A percentile compares a stretch with the other conserved stretches of the same genome.
phyloP scores from a whole-genome alignment of 2,113 vertebrate genomes.

The Panthera tigris region DNA sequence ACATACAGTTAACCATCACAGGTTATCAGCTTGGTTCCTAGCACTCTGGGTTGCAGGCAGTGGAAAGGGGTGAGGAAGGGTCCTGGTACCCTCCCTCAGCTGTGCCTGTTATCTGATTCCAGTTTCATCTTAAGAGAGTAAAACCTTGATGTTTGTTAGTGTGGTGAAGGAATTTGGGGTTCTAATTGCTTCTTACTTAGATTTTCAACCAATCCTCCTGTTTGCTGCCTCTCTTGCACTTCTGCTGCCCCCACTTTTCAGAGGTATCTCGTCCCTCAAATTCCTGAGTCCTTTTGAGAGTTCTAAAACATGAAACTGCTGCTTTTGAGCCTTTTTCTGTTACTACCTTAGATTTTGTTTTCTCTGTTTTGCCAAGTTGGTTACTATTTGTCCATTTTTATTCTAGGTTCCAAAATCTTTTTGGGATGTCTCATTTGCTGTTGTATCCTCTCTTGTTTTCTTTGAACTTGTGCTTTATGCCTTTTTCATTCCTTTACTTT shows the following conservation, averaged over 20 bases:
- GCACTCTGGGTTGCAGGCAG: background rate
- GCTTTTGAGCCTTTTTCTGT: slow-evolving; percentile 34
- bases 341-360: slow-evolving; percentile 7
- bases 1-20: background rate
- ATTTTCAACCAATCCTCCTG: background rate
- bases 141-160: background rate
- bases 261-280: background rate
- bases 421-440: background rate
- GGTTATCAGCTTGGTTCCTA: background rate
- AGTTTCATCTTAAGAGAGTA: background rate
- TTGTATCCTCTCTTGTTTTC: background rate
- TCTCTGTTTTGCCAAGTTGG: slow-evolving; percentile 26
- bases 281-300: background rate
- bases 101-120: background rate
- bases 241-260: background rate
- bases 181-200: background rate
- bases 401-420: slow-evolving; percentile 4
- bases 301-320: slow-evolving; percentile 16
- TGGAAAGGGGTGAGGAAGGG: background rate
- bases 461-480: background rate
- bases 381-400: background rate
- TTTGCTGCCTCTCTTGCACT: background rate
- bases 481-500: slow-evolving; percentile 27
- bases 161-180: background rate
- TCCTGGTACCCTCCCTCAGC: background rate